Evolutionary conservation across 2,888 invertebrate genomes (phyloP).

Genomic region (Gortyna flavago): DNA sequence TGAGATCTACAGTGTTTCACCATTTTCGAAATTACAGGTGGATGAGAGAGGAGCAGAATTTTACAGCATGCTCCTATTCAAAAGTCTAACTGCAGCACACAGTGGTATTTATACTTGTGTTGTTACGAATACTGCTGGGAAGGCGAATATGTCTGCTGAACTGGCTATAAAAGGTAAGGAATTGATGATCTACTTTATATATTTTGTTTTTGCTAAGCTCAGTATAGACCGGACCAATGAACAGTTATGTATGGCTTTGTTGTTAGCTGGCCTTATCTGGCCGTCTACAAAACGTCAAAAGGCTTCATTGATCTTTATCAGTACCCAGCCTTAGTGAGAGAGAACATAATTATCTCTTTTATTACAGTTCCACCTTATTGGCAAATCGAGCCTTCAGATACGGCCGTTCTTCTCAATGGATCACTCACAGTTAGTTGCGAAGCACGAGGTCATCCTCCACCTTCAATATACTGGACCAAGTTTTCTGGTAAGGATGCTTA

Average conservation of each 20-base stretch:
- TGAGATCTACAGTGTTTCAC: neutral
- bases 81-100: conserved; percentile 92
- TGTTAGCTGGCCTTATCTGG: neutral
- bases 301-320: neutral
- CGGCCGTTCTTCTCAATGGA: conserved; percentile 93
- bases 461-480: conserved; percentile 93
- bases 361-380: conserved; percentile 94
- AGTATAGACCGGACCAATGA: neutral
- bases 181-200: neutral
- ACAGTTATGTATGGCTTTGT: neutral
- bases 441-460: conserved; percentile 94
- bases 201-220: neutral
- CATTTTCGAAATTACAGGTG: conserved; percentile 80
- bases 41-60: conserved; percentile 93
- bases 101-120: conserved; percentile 93
- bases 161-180: conserved; percentile 92
- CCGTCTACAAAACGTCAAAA: neutral
- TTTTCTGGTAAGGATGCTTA: conserved; percentile 90
- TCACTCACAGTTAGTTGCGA: conserved; percentile 93
- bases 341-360: conserved; percentile 40
- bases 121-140: conserved; percentile 93
- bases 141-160: conserved; percentile 92
- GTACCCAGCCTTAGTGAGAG: neutral
- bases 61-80: conserved; percentile 93
- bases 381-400: conserved; percentile 93